These are phyloP conservation scores for Erpobdella octoculata DNA, from an alignment of 2,888 invertebrate species.

Conservation along the genomic window DNA sequence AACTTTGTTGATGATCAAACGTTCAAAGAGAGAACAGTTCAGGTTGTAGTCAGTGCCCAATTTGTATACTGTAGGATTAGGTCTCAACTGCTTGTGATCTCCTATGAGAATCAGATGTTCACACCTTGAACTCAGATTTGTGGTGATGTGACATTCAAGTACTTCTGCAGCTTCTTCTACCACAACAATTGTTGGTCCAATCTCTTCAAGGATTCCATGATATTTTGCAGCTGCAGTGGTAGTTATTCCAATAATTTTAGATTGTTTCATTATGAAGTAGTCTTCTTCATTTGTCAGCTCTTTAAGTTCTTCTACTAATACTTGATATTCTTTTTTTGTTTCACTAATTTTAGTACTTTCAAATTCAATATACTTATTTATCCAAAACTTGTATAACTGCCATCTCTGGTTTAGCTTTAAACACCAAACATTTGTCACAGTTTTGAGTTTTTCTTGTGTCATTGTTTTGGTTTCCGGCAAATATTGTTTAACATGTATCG, in stretches of 20 bases:
- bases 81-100: slow-evolving; percentile 74
- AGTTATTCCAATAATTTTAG: slow-evolving; percentile 47
- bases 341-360: slow-evolving; percentile 32
- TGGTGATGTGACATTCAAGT: slow-evolving; percentile 73
- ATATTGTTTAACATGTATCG: slow-evolving; percentile 31
- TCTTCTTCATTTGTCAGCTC: slow-evolving; percentile 40
- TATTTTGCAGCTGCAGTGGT: slow-evolving; percentile 49
- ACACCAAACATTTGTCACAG: slow-evolving; percentile 41
- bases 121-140: slow-evolving; percentile 65
- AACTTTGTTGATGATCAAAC: slow-evolving; percentile 65
- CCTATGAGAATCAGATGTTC: slow-evolving; percentile 75
- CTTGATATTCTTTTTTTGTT: slow-evolving; percentile 36
- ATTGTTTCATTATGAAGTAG: slow-evolving; percentile 38
- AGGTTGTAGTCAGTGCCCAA: slow-evolving; percentile 63
- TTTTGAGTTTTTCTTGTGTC: slow-evolving; percentile 39
- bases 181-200: slow-evolving; percentile 52
- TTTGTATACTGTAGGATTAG: slow-evolving; percentile 64
- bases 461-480: slow-evolving; percentile 39
- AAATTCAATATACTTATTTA: slow-evolving; percentile 38
- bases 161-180: slow-evolving; percentile 86
- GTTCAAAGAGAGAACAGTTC: slow-evolving; percentile 73
- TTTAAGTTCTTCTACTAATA: slow-evolving; percentile 32
- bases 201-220: slow-evolving; percentile 41
- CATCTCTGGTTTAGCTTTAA: slow-evolving; percentile 49
- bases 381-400: slow-evolving; percentile 53